Base-by-base conservation (phyloP, 2,113 vertebrate genomes). In the Tursiops truncatus region DNA sequence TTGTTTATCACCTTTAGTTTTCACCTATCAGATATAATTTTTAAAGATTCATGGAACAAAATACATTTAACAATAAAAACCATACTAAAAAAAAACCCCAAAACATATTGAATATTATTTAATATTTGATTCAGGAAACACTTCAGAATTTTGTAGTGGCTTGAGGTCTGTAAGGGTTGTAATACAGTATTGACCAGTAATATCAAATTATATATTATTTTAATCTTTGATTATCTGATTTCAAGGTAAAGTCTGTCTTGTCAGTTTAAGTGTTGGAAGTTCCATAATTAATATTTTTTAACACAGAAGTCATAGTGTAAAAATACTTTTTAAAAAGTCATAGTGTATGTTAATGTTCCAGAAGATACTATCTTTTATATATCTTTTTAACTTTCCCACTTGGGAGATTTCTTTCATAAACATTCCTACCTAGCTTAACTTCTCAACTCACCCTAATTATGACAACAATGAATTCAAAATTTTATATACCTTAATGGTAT, bases 101-200 rank as follows among this genome's bases (percentile, higher is more conserved):
- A 41, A 41, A 41, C 41, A 41, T 41, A 76, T 28, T 92, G 58
- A 92, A 84, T 86, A 60, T 77, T 68, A 65, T 58, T 73, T 26
- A 65, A 76, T 74, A 91, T 97, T 93, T 91, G 44, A 82, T 76
- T 91, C 17, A 84, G 28, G 44, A 36, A 85, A 71, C 62, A 44
- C 50, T 77, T 71, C 15, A 36, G 33, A 91, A 56, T 97, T 67
- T 83, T 97, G 3, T 62, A 76, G n/a, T 68, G 8, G 8, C 38
- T 50, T 91, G 17, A 68, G 53, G 26, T 68, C 36, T 76, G 20
- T 96, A 33, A 86, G 71, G 31, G 58, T 62, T 68, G 25, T 77
- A 87, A 65, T 63, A 67, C n/a, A 77, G 18, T 87, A n/a, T 94
- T 60, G 31, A 89, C 60, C 53, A 50, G 21, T 92, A 70, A 56